Evolutionary conservation across 2,888 invertebrate genomes (phyloP), one percentile per base, ranked within the genome.

Genomic region (Carpatolechia fugitivella): DNA sequence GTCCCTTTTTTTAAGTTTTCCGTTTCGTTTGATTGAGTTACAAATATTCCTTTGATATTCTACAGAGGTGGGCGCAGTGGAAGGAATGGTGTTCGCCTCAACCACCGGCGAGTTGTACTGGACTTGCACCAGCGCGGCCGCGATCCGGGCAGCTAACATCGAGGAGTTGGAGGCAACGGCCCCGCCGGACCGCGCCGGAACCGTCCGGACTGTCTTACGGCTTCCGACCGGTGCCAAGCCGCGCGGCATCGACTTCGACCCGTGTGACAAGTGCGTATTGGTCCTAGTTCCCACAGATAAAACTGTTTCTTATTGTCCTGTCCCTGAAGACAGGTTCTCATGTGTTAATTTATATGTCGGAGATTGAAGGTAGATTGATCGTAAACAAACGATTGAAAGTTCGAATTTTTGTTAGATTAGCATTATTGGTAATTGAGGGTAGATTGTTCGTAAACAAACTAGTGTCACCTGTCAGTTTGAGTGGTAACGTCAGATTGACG

Each of bases 81-180:
- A 98, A 86, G 98, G 97, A 38, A 86, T 98, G 72, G 95, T 95
- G 54, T 96, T 92, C 79, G 96, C 96, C 73, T 90, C 92, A 58
- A 74, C 92, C 11, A 89, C 93, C 56, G 91, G 93, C 65, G 91
- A 93, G 65, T 87, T 98, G 13, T 98, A 95, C 85, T 98, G 97
- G 96, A 97, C 97, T 13, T 94, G 96, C 72, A 94, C 94, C 76
- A 94, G 94, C 73, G 94, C 95, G 74, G 94, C 95, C 0, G 76
- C 72, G 48, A 58, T 84, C 54, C 72, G 72, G 55, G 74, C 72
- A 55, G 76, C 63, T 16, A 52, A 55, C 57, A 55, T 68, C 65
- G 56, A 60, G 40, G 55, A 57, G 53, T 60, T 56, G 59, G 60
- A 62, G 58, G 56, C 58, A 59, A 59, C 52, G 49, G 29, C 40